Evolutionary conservation across 2,888 invertebrate genomes (phyloP), one percentile per base, ranked within the genome.

Genomic region (Sussaba pulchella): DNA sequence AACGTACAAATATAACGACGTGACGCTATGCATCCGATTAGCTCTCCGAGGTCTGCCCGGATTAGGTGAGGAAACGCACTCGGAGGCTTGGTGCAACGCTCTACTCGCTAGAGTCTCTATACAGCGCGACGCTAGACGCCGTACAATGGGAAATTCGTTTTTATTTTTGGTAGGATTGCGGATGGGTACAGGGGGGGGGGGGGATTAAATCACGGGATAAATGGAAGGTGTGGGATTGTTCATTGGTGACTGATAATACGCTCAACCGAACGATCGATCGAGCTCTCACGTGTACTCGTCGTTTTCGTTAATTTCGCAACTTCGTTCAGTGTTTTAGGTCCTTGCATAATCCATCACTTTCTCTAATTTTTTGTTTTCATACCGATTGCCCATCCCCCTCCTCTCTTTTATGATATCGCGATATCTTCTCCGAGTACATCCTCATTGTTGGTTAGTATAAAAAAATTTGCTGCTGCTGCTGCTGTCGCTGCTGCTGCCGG

Each of bases 1-100:
- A 82, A 89, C 89, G 91, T 91, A 90, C 88, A 91, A 90, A 89
- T 91, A 89, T 89, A 90, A 91, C 88, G 88, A 88, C 88, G 88
- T 88, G 88, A 88, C 87, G 85, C 85, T 84, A 85, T 78, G 81
- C 84, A 83, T 83, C 82, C 75, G 82, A 59, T 76, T 80, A 43
- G 66, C 63, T 75, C 50, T 31, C 69, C 69, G 45, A 45, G 73
- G 24, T 10, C 17, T 77, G 82, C 84, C 84, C 80, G 82, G 81
- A 82, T 84, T 82, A 84, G 75, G 82, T 69, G 67, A 69, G 57
- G 47, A 70, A 14, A 41, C 50, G 12, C 31, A n/a, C 39, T 39
- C 47, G 50, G 59, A 47, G 61, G 50, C 61, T 31, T n/a, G 19
- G 71, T 54, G 73, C 82, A 80, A 85, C 83, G 81, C 83, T 85